A percentile compares a stretch with the other conserved stretches of the same genome.
Evolutionary conservation across 2,888 invertebrate genomes (phyloP).

Genomic region (Drosophila paramelanica): DNA sequence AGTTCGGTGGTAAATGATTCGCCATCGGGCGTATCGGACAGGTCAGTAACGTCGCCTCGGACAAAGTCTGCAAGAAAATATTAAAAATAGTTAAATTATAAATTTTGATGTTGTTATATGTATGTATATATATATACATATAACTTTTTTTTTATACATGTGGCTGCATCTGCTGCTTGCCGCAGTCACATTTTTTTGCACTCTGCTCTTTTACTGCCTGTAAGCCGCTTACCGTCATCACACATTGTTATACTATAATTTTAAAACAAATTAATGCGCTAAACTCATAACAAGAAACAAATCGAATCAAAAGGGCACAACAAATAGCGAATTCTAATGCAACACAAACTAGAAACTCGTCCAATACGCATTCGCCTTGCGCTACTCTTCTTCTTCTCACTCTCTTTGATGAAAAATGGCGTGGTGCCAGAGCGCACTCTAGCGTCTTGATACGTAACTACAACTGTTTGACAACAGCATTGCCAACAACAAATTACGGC

Average conservation of each 20-base stretch:
- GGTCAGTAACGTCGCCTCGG: conserved; percentile 85
- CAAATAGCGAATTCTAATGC: conserved; percentile 15
- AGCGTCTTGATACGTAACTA: not conserved
- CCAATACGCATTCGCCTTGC: conserved; percentile 15
- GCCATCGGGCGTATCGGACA: conserved; percentile 85
- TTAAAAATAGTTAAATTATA: not conserved
- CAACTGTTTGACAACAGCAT: conserved; percentile 14
- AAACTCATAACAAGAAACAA: conserved; percentile 4
- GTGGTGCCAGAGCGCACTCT: conserved; percentile 56
- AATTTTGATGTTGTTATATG: not conserved
- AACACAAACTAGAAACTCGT: conserved; percentile 33
- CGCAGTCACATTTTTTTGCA: conserved; percentile 34
- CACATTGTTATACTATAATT: conserved; percentile 9
- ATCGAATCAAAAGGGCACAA: not conserved
- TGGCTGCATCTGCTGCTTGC: conserved; percentile 2
- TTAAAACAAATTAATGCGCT: not conserved
- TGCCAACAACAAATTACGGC: conserved; percentile 58
- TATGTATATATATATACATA: too few relatives aligned
- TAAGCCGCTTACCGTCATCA: conserved; percentile 14
- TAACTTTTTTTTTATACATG: conserved; percentile 16
- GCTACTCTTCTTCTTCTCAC: conserved; percentile 27
- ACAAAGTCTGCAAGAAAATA: conserved; percentile 85
- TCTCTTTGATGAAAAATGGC: conserved; percentile 60
- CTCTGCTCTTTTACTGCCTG: not conserved
- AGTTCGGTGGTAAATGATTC: conserved; percentile 87